Evolutionary conservation across 2,797 vertebrate species (phyloP), one percentile per base, ranked within the genome.

Genomic region (Sebastes vulpes): DNA sequence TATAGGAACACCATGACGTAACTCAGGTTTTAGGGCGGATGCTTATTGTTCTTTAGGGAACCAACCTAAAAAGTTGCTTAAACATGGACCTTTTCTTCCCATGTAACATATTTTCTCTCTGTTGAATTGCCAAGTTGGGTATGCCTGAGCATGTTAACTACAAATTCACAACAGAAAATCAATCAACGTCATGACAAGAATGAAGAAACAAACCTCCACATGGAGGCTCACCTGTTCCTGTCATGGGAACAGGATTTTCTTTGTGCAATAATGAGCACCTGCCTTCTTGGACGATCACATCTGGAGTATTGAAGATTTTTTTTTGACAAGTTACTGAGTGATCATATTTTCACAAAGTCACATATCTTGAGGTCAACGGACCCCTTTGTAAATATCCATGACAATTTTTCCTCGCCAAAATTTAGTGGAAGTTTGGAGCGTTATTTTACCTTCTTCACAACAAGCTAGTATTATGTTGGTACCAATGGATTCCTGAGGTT

Each of bases 211-310:
- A 73, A 64, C 28, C 7, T 52, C 25, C 21, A 64, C 1, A 6
- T 48, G 23, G 69, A 25, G 10, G 12, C 57, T 82, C 77, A 82
- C 78, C 86, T 86, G 77, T 48, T 48, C 67, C 50, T 35, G 46
- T 75, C 26, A 32, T 3, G 18, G 76, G 81, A 82, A 92, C 89
- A 91, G 68, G 59, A 63, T 66, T 77, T 81, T 79, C 81, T 92
- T 84, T 93, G 89, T 89, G 46, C 48, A 72, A 9, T 26, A 9
- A 65, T 14, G 56, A 70, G 42, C 88, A 94, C 82, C 79, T 89
- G 86, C 59, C 57, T 89, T 60, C 89, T 87, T 87, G 72, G 9
- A 54, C 21, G 1, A 11, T 25, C 46, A 42, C 69, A 88, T 76
- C 81, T 89, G 84, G 56, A 58, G 32, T 35, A 65, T 12, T 74